phyloP scores from a whole-genome alignment of 2,113 vertebrate species.

The Apteryx mantelli region DNA sequence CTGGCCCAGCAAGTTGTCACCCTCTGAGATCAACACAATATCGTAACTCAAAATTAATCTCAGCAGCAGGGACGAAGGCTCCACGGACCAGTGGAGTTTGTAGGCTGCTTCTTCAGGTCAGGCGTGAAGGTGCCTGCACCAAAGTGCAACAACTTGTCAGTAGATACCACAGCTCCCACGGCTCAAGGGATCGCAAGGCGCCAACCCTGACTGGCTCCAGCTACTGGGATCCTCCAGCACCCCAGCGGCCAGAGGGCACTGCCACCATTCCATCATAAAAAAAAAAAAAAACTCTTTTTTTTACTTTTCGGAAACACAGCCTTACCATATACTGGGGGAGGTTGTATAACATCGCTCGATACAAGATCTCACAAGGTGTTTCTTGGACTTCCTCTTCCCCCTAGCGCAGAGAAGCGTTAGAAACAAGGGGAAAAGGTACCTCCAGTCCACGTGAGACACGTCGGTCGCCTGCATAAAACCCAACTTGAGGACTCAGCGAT shows the following conservation, averaged over 20 bases:
- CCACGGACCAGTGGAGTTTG: not conserved
- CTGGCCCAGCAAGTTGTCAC: not conserved
- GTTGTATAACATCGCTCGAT: constrained; percentile 91
- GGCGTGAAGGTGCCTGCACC: not conserved
- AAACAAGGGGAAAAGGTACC: not conserved
- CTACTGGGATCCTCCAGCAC: too few species aligned
- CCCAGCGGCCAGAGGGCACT: too few species aligned
- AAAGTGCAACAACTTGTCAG: not conserved
- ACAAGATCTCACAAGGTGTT: constrained; percentile 88
- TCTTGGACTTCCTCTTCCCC: constrained; percentile 94
- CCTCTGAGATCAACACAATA: fast-evolving
- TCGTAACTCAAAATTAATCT: not conserved
- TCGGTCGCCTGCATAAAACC: not conserved
- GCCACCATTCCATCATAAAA: not conserved
- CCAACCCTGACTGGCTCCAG: not conserved
- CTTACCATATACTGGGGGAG: constrained; percentile 97
- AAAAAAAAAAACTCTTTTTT: not conserved
- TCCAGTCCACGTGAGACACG: not conserved
- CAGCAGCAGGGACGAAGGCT: not conserved
- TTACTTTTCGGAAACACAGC: fast-evolving
- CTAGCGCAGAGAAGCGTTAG: constrained; percentile 60
- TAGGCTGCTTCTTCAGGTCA: not conserved
- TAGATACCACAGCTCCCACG: not conserved
- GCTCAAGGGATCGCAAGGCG: not conserved
- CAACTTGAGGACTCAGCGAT: not conserved